A percentile compares a stretch with the other conserved stretches of the same genome.
Conservation (phyloP, 2,797 vertebrate species). For the Alosa sapidissima region DNA sequence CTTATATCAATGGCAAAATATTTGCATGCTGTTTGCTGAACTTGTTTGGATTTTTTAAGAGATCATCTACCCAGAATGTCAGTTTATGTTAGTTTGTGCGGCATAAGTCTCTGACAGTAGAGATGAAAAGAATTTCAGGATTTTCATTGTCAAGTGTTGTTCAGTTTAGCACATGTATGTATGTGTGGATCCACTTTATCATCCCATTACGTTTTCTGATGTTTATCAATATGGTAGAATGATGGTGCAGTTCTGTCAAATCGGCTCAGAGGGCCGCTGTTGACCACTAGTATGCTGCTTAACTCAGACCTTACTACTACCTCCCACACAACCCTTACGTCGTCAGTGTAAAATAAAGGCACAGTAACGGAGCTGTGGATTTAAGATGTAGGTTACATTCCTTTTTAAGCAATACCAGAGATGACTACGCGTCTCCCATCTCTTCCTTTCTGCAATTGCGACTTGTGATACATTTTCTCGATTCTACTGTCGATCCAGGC, state of each 20-base stretch:
- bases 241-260: not conserved
- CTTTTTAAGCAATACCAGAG: not conserved
- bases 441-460: not conserved
- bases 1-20: not conserved
- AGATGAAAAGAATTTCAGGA: too few species aligned
- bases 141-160: too few species aligned
- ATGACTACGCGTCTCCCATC: not conserved
- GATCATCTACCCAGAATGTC: too few species aligned
- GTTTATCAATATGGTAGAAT: not conserved
- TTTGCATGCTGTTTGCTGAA: too few species aligned
- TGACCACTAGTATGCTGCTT: not conserved
- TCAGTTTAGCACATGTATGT: too few species aligned
- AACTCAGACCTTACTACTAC: not conserved
- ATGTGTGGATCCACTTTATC: too few species aligned
- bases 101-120: too few species aligned
- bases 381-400: not conserved
- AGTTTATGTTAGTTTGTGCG: too few species aligned
- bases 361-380: slow-evolving; percentile 38
- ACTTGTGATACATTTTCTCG: too few species aligned
- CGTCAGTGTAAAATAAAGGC: not conserved
- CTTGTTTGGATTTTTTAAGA: too few species aligned
- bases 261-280: slow-evolving; percentile 10
- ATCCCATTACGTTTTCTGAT: too few species aligned
- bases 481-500: not conserved
- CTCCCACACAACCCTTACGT: not conserved